Evolutionary conservation across 2,888 invertebrate species (phyloP), one percentile per base, ranked within the genome.

Genomic region (Acholoe squamosa): DNA sequence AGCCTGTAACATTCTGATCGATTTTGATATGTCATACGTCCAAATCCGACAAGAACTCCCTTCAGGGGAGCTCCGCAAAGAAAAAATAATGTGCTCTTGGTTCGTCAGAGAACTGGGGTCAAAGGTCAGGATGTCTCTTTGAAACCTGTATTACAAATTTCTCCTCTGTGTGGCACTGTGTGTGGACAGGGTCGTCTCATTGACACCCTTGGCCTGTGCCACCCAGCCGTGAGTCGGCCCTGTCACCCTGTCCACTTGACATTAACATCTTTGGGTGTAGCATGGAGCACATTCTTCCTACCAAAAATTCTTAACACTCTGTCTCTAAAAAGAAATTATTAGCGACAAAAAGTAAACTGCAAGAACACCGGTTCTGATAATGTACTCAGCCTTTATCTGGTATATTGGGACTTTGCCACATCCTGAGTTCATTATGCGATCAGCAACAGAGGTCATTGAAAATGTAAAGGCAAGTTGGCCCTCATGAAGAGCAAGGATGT

Each of bases 31-130:
- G n/a, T n/a, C n/a, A n/a, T n/a, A n/a, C n/a, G n/a, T n/a, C n/a
- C n/a, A n/a, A n/a, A n/a, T n/a, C n/a, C n/a, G n/a, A n/a, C n/a
- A n/a, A n/a, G n/a, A n/a, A n/a, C n/a, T n/a, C n/a, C n/a, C n/a
- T n/a, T n/a, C n/a, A n/a, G n/a, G n/a, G n/a, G n/a, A n/a, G n/a
- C n/a, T n/a, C n/a, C n/a, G n/a, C n/a, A n/a, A n/a, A n/a, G n/a
- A n/a, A n/a, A n/a, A n/a, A n/a, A n/a, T n/a, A n/a, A n/a, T n/a
- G n/a, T 56, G 86, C 5, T 86, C 54, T 52, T 54, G 54, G 86
- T 86, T 86, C 86, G 56, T 86, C 86, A 54, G 86, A 86, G 86
- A 86, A 86, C 86, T 86, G 86, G 86, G 86, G 86, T 86, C 86
- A 86, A 86, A 86, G 86, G 86, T 86, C 86, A 86, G 86, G 28